Conservation (phyloP, 2,113 vertebrate genomes). For the Gymnogyps californianus region DNA sequence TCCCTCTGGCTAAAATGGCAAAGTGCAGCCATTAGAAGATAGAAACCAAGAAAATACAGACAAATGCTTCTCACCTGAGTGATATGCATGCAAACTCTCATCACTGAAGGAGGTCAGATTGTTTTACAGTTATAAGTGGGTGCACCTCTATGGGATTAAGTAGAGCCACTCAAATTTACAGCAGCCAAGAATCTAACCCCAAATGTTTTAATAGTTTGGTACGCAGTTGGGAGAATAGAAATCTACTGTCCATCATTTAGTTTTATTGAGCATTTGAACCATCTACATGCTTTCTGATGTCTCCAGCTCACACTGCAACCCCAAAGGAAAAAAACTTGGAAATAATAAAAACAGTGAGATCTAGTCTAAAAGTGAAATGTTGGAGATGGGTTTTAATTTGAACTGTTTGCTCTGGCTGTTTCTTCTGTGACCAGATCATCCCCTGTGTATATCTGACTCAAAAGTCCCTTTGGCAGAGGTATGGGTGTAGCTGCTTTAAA, state of each 20-base stretch:
- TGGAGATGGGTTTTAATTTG: not conserved
- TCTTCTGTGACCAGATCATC: not conserved
- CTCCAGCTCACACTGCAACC: not conserved
- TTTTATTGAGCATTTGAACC: not conserved
- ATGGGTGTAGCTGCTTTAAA: not conserved
- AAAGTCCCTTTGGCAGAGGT: not conserved
- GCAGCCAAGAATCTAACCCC: not conserved
- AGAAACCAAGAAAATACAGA: not conserved
- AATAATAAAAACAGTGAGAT: not conserved
- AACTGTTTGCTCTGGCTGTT: not conserved
- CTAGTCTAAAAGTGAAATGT: not conserved
- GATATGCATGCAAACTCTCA: not conserved
- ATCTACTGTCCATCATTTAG: not conserved
- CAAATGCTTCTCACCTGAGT: not conserved
- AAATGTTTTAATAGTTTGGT: not conserved
- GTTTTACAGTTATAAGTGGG: not conserved
- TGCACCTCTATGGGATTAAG: not conserved
- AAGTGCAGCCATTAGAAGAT: not conserved
- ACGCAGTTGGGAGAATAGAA: not conserved
- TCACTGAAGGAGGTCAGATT: not conserved
- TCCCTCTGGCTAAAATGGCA: not conserved
- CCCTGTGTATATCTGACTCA: not conserved
- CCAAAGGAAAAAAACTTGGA: not conserved
- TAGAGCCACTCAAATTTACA: not conserved
- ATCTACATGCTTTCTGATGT: not conserved